Percentiles rank a stretch among this genome's conserved stretches.
phyloP scores from a whole-genome alignment of 1,140 invertebrate species.

The Zaprionus inermis region DNA sequence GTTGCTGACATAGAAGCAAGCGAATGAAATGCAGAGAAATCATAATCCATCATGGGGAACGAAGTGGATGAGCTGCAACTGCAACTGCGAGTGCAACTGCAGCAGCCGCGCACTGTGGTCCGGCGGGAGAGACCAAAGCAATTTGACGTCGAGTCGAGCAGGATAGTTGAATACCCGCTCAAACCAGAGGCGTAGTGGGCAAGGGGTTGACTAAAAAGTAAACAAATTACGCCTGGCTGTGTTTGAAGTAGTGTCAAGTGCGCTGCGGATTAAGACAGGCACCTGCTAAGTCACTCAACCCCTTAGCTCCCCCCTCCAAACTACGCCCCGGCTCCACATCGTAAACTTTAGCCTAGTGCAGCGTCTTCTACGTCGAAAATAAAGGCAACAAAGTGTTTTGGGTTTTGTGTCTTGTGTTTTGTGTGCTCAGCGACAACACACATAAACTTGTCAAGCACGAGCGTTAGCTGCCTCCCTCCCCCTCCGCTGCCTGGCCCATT shows the following conservation, averaged over 20 bases:
- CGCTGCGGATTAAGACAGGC: neutral
- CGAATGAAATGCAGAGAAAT: conserved; percentile 46
- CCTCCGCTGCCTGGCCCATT: neutral
- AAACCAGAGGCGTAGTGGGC: neutral
- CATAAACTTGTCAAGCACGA: conserved; percentile 66
- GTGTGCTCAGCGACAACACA: conserved; percentile 66
- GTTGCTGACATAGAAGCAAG: neutral
- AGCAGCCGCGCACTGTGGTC: neutral
- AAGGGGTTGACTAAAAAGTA: neutral
- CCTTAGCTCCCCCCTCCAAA: neutral
- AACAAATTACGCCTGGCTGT: neutral
- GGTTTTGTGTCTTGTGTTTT: conserved; percentile 50
- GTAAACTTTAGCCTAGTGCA: conserved; percentile 75
- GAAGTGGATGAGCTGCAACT: neutral
- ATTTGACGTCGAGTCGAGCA: conserved; percentile 53
- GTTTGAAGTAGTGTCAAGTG: neutral
- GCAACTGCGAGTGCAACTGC: neutral
- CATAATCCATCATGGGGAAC: conserved; percentile 57
- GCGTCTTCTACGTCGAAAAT: conserved; percentile 53
- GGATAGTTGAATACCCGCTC: neutral
- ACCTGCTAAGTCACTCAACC: neutral
- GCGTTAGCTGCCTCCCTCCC: neutral
- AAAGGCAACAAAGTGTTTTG: conserved; percentile 81
- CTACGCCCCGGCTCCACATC: conserved; percentile 15
- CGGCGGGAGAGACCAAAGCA: conserved; percentile 14